Percentiles rank a stretch among this genome's conserved stretches.
phyloP scores from a whole-genome alignment of 2,797 vertebrate genomes.

The Hippoglossus hippoglossus region DNA sequence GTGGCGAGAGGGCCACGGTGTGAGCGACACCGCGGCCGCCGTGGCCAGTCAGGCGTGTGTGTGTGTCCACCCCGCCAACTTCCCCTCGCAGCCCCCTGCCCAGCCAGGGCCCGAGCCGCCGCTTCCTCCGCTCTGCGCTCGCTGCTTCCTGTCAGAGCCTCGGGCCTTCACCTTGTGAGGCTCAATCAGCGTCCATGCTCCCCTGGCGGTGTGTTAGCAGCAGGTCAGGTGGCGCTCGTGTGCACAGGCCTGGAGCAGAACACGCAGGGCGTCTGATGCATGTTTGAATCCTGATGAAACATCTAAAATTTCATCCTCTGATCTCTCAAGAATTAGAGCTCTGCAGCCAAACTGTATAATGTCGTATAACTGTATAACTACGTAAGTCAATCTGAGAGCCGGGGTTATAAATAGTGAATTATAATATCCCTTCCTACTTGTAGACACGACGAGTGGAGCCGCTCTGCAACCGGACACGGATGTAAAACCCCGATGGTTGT shows the following conservation, averaged over 20 bases:
- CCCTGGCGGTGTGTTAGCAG: slow-evolving; percentile 43
- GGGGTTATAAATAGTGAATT: slow-evolving; percentile 51
- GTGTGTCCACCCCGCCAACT: slow-evolving; percentile 31
- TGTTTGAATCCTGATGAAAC: neutral
- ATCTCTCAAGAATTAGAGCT: neutral
- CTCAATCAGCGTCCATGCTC: slow-evolving; percentile 68
- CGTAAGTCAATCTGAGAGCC: slow-evolving; percentile 11
- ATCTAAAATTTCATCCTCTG: neutral
- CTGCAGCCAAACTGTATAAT: slow-evolving; percentile 7
- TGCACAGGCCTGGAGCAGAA: slow-evolving; percentile 18
- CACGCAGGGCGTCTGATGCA: neutral
- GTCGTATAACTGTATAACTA: too few relatives aligned
- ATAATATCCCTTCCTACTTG: slow-evolving; percentile 22
- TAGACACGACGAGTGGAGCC: slow-evolving; percentile 14
- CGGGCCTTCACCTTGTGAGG: slow-evolving; percentile 64
- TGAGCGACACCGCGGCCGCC: slow-evolving; percentile 67
- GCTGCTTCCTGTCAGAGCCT: slow-evolving; percentile 56
- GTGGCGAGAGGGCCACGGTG: slow-evolving; percentile 74
- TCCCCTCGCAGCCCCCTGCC: neutral
- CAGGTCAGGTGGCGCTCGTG: slow-evolving; percentile 45
- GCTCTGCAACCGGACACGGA: slow-evolving; percentile 59
- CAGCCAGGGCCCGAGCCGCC: slow-evolving; percentile 28
- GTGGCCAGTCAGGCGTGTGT: slow-evolving; percentile 60
- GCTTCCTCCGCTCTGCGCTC: slow-evolving; percentile 49
- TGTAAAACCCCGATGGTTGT: slow-evolving; percentile 46